Percentiles rank a stretch among this genome's conserved stretches.
phyloP scores from a whole-genome alignment of 2,797 vertebrate genomes.

The Cryptoblepharus egeriae region DNA sequence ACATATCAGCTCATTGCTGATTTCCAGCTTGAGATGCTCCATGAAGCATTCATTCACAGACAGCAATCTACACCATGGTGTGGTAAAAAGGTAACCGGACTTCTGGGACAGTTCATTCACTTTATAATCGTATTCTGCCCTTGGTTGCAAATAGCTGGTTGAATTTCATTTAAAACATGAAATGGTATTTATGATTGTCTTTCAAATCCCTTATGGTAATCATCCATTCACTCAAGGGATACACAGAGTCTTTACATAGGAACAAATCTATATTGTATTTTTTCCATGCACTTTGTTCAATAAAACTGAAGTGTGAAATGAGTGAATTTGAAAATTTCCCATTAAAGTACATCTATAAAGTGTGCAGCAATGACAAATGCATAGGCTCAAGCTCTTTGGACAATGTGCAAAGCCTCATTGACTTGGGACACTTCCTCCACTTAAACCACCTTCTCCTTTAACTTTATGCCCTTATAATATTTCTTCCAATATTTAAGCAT shows the following conservation, averaged over 20 bases:
- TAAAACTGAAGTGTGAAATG: neutral
- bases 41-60: neutral
- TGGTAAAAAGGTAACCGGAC: too few species aligned
- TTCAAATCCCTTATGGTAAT: neutral
- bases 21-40: too few species aligned
- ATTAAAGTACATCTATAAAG: neutral
- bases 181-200: too few species aligned
- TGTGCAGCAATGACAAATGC: neutral
- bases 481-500: too few species aligned
- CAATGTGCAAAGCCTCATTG: neutral
- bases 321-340: neutral
- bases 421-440: too few species aligned
- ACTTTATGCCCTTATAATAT: too few species aligned
- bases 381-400: neutral
- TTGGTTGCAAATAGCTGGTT: neutral
- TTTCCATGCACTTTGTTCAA: neutral
- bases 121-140: neutral
- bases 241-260: neutral
- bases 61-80: too few species aligned
- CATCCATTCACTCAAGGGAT: neutral
- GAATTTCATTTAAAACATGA: neutral
- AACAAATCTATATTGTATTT: neutral
- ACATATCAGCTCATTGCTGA: neutral
- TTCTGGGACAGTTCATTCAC: neutral
- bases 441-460: too few species aligned